These are phyloP conservation scores for Henicopernis longicauda DNA, from an alignment of 2,113 vertebrate species.

Conservation along the genomic window DNA sequence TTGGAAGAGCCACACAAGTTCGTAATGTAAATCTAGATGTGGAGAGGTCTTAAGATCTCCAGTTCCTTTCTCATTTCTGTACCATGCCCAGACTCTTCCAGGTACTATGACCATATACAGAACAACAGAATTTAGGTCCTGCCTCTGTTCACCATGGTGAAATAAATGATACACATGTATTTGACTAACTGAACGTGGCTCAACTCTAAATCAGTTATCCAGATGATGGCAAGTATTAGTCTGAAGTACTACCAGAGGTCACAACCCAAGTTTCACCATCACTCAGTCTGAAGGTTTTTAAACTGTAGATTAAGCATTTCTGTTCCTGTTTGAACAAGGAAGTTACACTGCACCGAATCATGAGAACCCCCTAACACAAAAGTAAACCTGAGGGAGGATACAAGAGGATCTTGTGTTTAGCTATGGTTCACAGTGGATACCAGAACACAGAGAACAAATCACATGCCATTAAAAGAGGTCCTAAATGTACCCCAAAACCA, in stretches of 20 bases:
- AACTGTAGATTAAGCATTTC: background rate
- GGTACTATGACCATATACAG: background rate
- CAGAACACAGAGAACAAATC: background rate
- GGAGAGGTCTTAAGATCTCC: background rate
- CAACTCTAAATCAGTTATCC: background rate
- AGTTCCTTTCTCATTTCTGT: background rate
- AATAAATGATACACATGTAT: background rate
- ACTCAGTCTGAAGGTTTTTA: background rate
- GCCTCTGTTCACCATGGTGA: background rate
- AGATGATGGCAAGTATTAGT: background rate
- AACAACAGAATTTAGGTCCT: background rate
- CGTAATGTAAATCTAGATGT: background rate
- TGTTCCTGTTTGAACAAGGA: background rate
- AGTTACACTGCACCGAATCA: background rate
- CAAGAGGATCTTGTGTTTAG: rapidly evolving
- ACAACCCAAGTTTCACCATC: background rate
- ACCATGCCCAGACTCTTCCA: background rate
- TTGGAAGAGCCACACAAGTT: background rate
- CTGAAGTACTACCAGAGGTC: background rate
- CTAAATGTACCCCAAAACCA: background rate
- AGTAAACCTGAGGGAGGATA: background rate
- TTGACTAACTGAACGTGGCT: background rate
- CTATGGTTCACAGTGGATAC: background rate
- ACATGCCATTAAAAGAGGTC: background rate
- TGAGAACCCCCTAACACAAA: background rate